Conservation (phyloP, 2,888 invertebrate genomes). For the Conistra vaccinii region DNA sequence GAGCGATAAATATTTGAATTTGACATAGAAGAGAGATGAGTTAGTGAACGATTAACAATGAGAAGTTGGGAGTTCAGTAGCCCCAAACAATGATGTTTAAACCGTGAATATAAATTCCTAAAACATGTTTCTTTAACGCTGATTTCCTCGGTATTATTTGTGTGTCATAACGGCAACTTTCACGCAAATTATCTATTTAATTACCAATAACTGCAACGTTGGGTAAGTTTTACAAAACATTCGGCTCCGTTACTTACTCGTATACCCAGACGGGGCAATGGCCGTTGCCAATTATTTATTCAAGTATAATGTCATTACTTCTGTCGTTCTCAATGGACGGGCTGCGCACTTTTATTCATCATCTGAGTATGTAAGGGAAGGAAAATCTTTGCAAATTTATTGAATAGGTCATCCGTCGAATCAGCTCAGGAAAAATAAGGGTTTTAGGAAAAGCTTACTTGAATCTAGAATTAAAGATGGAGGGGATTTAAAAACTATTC, state of each 20-base stretch:
- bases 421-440: neutral
- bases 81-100: conserved; percentile 6
- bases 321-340: neutral
- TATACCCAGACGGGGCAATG: conserved; percentile 27
- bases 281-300: conserved; percentile 33
- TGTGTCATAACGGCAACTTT: conserved; percentile 54
- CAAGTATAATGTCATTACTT: conserved; percentile 35
- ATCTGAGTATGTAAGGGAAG: neutral
- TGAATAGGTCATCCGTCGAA: neutral
- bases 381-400: neutral
- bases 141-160: conserved; percentile 39
- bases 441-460: neutral
- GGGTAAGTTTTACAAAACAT: conserved; percentile 53
- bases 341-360: neutral
- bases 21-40: neutral
- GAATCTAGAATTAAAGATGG: neutral
- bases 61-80: neutral
- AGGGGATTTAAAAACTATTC: neutral
- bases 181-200: conserved; percentile 59
- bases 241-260: conserved; percentile 29
- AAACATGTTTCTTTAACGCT: conserved; percentile 34
- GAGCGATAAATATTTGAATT: neutral
- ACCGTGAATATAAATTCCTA: conserved; percentile 18
- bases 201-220: conserved; percentile 61
- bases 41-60: neutral